Evolutionary conservation across 1,140 invertebrate species (phyloP).

Genomic region (Dermatophagoides farinae): DNA sequence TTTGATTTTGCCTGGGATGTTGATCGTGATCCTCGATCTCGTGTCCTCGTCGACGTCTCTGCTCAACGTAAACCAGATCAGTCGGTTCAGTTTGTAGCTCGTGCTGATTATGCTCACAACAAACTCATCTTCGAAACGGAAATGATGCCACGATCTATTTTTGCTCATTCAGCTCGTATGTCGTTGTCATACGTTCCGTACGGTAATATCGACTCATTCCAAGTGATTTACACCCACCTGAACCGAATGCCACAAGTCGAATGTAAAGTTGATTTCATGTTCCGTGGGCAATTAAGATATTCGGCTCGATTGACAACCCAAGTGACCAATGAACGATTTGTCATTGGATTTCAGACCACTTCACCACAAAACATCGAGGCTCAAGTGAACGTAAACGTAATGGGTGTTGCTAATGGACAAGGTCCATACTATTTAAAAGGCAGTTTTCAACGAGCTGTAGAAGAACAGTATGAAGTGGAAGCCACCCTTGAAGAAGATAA

Average conservation of each 20-base stretch:
- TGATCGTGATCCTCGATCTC: conserved; percentile 1
- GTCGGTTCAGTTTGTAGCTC: background rate
- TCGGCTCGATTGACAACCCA: background rate
- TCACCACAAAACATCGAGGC: background rate
- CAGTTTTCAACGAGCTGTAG: background rate
- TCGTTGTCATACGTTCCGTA: background rate
- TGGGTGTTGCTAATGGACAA: background rate
- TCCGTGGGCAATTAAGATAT: background rate
- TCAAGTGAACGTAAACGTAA: background rate
- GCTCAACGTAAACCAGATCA: background rate
- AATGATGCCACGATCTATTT: background rate
- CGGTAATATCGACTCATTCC: background rate
- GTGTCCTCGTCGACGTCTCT: background rate
- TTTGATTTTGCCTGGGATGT: conserved; percentile 10
- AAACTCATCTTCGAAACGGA: background rate
- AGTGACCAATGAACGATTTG: background rate
- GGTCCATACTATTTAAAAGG: background rate
- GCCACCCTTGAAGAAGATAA: background rate
- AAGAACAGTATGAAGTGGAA: background rate
- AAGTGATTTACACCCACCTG: background rate
- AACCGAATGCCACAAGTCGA: background rate
- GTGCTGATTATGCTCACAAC: background rate
- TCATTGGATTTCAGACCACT: background rate
- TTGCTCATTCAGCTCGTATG: background rate
- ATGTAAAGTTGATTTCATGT: background rate